Conservation (phyloP, 2,888 invertebrate genomes). For the Caenorhabditis imperialis region DNA sequence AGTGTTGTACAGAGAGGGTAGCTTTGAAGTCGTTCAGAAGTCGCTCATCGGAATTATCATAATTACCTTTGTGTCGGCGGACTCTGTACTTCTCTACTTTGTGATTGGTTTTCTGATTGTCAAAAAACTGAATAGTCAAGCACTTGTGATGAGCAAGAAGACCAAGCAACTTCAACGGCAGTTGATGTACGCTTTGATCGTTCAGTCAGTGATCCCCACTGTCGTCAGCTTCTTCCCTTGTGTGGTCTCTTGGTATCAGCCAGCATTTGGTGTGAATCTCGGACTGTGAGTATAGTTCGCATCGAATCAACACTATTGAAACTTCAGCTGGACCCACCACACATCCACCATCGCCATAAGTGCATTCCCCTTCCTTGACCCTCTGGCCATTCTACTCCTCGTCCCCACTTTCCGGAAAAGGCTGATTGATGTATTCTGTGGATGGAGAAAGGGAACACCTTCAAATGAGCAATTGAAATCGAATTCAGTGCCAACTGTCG, state of each 20-base stretch:
- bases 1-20: neutral
- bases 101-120: neutral
- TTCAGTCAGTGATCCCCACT: constrained; percentile 11
- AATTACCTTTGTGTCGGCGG: neutral
- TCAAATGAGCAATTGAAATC: too few relatives aligned
- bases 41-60: neutral
- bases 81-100: neutral
- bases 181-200: constrained; percentile 1
- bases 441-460: too few relatives aligned
- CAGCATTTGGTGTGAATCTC: neutral
- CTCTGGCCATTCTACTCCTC: too few relatives aligned
- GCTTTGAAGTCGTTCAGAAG: neutral
- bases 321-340: too few relatives aligned
- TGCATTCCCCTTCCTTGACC: too few relatives aligned
- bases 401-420: too few relatives aligned
- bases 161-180: constrained; percentile 1
- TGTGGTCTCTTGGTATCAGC: neutral
- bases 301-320: too few relatives aligned
- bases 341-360: too few relatives aligned
- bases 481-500: too few relatives aligned
- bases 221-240: constrained; percentile 13
- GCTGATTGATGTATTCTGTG: too few relatives aligned
- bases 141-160: neutral
- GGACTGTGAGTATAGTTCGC: too few relatives aligned
- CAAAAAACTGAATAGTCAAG: neutral